These are phyloP conservation scores for Columba janthina DNA, from an alignment of 2,113 vertebrate species.

Conservation along the genomic window DNA sequence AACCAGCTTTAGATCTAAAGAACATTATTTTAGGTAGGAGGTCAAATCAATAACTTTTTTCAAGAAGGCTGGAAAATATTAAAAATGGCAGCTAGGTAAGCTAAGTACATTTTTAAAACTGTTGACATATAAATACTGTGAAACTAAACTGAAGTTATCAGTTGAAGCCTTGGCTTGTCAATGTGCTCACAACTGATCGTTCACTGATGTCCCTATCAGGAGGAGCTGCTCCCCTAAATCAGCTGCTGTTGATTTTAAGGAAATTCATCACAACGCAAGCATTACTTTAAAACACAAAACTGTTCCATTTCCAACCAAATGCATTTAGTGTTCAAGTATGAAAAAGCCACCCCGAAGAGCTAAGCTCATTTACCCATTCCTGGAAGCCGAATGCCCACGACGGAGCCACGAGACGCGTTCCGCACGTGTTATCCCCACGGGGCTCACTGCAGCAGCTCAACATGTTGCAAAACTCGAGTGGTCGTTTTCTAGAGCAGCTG, in stretches of 20 bases:
- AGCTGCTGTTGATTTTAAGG: slow-evolving; percentile 58
- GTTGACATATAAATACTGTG: slow-evolving; percentile 73
- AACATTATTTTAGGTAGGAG: slow-evolving; percentile 90
- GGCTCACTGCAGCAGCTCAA: not conserved
- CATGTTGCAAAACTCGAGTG: slow-evolving; percentile 24
- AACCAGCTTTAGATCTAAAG: slow-evolving; percentile 95
- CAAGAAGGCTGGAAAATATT: slow-evolving; percentile 86
- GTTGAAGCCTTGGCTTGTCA: slow-evolving; percentile 75
- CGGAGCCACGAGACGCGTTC: not conserved
- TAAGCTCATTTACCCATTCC: not conserved
- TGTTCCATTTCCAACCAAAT: not conserved
- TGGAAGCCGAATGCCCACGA: not conserved
- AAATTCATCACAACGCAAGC: slow-evolving; percentile 52
- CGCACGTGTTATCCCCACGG: not conserved
- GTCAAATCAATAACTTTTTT: slow-evolving; percentile 90
- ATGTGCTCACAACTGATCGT: slow-evolving; percentile 61
- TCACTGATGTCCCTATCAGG: slow-evolving; percentile 49
- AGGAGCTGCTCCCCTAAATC: slow-evolving; percentile 64
- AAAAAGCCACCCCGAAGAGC: not conserved
- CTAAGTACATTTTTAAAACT: slow-evolving; percentile 78
- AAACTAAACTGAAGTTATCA: slow-evolving; percentile 71
- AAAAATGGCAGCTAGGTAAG: slow-evolving; percentile 84
- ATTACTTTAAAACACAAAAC: slow-evolving; percentile 15
- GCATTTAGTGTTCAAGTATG: not conserved
- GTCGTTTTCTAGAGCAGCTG: slow-evolving; percentile 21